These are phyloP conservation scores for Ophthalmolycus amberensis DNA, from an alignment of 2,113 vertebrate genomes.

Conservation along the genomic window DNA sequence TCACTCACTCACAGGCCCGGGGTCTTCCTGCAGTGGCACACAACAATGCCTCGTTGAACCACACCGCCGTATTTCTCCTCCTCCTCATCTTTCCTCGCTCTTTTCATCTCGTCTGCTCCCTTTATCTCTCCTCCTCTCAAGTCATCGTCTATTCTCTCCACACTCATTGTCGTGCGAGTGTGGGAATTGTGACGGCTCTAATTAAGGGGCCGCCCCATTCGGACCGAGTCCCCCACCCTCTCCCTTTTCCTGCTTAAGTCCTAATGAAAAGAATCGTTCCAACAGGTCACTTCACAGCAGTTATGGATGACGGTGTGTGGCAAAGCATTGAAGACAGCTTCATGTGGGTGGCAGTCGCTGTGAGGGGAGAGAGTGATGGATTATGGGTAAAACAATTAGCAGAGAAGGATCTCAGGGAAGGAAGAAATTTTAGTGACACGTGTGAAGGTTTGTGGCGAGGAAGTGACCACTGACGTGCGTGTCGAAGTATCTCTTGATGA, in stretches of 20 bases:
- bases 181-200: slow-evolving; percentile 18
- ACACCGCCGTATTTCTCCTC: slow-evolving; percentile 28
- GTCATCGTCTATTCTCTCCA: slow-evolving; percentile 39
- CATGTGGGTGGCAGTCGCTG: slow-evolving; percentile 36
- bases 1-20: not conserved
- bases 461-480: not conserved
- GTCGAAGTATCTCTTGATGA: not conserved
- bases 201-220: slow-evolving; percentile 27
- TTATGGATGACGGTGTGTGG: slow-evolving; percentile 45
- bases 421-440: not conserved
- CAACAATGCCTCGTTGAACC: slow-evolving; percentile 42
- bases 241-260: slow-evolving; percentile 23
- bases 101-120: slow-evolving; percentile 38
- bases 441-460: not conserved
- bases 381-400: not conserved
- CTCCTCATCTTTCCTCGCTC: slow-evolving; percentile 27
- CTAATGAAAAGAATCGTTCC: slow-evolving; percentile 36
- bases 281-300: slow-evolving; percentile 53
- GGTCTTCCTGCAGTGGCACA: slow-evolving; percentile 31
- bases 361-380: slow-evolving; percentile 6
- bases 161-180: slow-evolving; percentile 31
- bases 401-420: not conserved
- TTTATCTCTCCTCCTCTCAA: slow-evolving; percentile 30
- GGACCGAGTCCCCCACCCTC: slow-evolving; percentile 8
- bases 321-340: slow-evolving; percentile 21